Base-by-base conservation (phyloP, 64 coral and sea anemone species). In the Trachythela sp. region DNA sequence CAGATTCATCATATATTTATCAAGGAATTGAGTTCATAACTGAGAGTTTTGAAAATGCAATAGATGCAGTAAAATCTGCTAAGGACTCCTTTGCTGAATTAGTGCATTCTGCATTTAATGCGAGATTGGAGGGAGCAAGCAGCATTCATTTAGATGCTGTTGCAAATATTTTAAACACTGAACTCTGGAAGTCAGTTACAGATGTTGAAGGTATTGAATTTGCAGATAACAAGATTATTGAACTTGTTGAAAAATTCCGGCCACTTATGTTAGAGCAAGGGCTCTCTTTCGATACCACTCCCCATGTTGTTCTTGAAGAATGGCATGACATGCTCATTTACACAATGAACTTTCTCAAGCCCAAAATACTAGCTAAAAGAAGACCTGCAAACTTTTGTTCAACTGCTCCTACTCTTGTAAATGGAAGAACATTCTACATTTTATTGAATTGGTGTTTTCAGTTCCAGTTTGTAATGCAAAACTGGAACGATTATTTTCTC, bases 381-480 rank as follows among this genome's bases (percentile, higher is more conserved):
- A 77, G 71, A 77, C 71, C 2, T 77, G 71, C 4, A 77, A 77
- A 77, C n/a, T 77, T 38, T 38, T 77, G 13, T 77, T 77, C 71
- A 77, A 77, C 71, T 77, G 71, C 26, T 32, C 71, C 13, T 77
- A 77, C 32, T 77, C 71, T 13, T 22, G 13, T 15, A 77, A 77
- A 15, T 77, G 71, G 71, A 38, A 77, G 36, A 77, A 35, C 36
- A 38, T 77, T 77, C 29, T 77, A 27, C 29, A 5, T 77, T 77
- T 77, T 4, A 77, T 77, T 35, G n/a, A 35, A 38, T 38, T 77
- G 30, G 2, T 77, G 71, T 77, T 77, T 77, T 77, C 71, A 13
- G 36, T 77, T 13, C 4, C 71, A 77, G 32, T 77, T 77, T 77
- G 30, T 15, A 77, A 77, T 77, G 7, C 71, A 38, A 77, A 77